Evolutionary conservation across 1,140 invertebrate genomes (phyloP), one percentile per base, ranked within the genome.

Genomic region (Neuroterus valhalla): DNA sequence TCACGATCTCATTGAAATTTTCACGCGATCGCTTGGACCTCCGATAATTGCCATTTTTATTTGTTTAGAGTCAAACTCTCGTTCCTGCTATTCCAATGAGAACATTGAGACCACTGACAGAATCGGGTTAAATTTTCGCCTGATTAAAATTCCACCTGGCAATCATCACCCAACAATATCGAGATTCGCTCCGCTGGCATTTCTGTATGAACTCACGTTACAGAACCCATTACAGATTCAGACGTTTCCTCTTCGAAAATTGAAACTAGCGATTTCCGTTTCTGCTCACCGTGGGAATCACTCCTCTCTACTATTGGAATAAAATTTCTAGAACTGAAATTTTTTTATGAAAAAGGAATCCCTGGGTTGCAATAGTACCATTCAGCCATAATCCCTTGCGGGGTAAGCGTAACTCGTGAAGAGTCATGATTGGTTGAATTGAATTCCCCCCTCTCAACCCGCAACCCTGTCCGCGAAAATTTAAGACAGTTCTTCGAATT

Each of bases 281-380:
- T 38, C 15, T 15, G n/a, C n/a, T n/a, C 5, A 62, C 23, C 50
- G 23, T 46, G 73, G 52, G 21, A 52, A 76, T 72, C 68, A 8
- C 31, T 38, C 5, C 31, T 38, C 4, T 38, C 6, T n/a, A n/a
- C n/a, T n/a, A n/a, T n/a, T n/a, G n/a, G n/a, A n/a, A n/a, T n/a
- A n/a, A n/a, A n/a, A n/a, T n/a, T n/a, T n/a, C n/a, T n/a, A n/a
- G n/a, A n/a, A n/a, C n/a, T n/a, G n/a, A n/a, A n/a, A n/a, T n/a
- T n/a, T n/a, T n/a, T n/a, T n/a, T n/a, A n/a, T n/a, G n/a, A n/a
- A n/a, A n/a, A n/a, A n/a, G n/a, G n/a, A n/a, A n/a, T n/a, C n/a
- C n/a, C n/a, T n/a, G n/a, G n/a, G n/a, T n/a, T n/a, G n/a, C n/a
- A n/a, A n/a, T n/a, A n/a, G n/a, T n/a, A n/a, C n/a, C n/a, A n/a